Conservation (phyloP, 1,140 invertebrate species). For the Probaryconus sp. region DNA sequence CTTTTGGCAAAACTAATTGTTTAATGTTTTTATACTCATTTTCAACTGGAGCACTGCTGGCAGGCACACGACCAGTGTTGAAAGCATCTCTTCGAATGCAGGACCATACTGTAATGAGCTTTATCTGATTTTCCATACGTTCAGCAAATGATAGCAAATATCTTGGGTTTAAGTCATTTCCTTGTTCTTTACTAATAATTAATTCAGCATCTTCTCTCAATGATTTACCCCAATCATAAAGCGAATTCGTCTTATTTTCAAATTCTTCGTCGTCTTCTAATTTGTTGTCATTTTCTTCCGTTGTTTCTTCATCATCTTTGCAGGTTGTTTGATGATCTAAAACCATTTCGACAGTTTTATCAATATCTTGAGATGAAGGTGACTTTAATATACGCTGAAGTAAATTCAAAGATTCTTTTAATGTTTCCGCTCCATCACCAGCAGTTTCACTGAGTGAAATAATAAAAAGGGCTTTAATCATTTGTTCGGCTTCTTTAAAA, state of each 20-base stretch:
- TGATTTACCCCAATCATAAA: background rate
- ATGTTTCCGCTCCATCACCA: background rate
- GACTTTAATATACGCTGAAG: background rate
- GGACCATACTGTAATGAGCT: slow-evolving; percentile 17
- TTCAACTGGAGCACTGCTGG: slow-evolving; percentile 24
- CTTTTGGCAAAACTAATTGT: slow-evolving; percentile 5
- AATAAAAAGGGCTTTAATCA: slow-evolving; percentile 5
- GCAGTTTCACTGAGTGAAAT: slow-evolving; percentile 8
- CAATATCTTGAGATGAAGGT: background rate
- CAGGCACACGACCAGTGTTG: slow-evolving; percentile 13
- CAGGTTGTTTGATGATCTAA: background rate
- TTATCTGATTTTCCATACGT: slow-evolving; percentile 7
- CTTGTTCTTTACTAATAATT: background rate
- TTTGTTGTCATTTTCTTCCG: background rate
- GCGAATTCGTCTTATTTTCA: background rate
- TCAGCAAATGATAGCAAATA: slow-evolving; percentile 5
- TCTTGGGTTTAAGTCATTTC: slow-evolving; percentile 19
- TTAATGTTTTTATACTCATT: slow-evolving; percentile 13
- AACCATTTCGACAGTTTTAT: background rate
- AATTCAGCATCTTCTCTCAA: background rate
- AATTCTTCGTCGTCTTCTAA: slow-evolving; percentile 4
- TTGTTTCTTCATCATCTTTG: background rate
- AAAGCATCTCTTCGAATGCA: slow-evolving; percentile 5
- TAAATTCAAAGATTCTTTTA: slow-evolving; percentile 1
- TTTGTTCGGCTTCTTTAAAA: background rate